Percentiles rank a stretch among this genome's conserved stretches.
Evolutionary conservation across 2,113 vertebrate genomes (phyloP).

Genomic region (Rhabdomys dilectus): DNA sequence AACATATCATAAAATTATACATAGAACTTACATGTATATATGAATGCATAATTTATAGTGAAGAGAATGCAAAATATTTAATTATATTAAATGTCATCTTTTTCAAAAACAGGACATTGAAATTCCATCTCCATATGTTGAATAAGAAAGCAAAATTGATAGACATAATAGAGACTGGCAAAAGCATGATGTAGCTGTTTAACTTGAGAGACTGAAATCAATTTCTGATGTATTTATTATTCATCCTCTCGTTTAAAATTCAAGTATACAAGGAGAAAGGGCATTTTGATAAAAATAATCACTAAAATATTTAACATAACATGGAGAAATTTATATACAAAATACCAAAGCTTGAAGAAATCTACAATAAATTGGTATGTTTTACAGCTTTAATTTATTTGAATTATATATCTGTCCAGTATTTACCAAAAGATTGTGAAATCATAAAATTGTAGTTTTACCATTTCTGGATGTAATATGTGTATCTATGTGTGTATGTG

Average conservation of each 20-base stretch:
- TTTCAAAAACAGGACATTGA: background rate
- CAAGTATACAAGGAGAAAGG: constrained; percentile 26
- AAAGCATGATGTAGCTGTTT: background rate
- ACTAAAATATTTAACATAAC: constrained; percentile 19
- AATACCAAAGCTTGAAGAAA: background rate
- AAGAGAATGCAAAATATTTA: background rate
- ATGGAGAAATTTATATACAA: background rate
- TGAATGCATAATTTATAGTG: background rate
- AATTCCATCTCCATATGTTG: constrained; percentile 7
- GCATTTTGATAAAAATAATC: background rate
- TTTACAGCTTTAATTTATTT: constrained; percentile 1
- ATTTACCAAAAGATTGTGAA: constrained; percentile 40
- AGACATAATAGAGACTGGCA: background rate
- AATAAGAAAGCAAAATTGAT: background rate
- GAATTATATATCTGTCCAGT: background rate
- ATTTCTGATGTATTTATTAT: constrained; percentile 54
- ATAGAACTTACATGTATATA: background rate
- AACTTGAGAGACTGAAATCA: background rate
- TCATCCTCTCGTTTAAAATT: background rate
- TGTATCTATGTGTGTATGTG: background rate
- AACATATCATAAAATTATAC: background rate
- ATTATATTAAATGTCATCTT: background rate
- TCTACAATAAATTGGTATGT: background rate
- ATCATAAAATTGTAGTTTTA: constrained; percentile 1
- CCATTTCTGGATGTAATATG: background rate